Conservation (phyloP, 2,113 vertebrate genomes). For the Mola mola region DNA sequence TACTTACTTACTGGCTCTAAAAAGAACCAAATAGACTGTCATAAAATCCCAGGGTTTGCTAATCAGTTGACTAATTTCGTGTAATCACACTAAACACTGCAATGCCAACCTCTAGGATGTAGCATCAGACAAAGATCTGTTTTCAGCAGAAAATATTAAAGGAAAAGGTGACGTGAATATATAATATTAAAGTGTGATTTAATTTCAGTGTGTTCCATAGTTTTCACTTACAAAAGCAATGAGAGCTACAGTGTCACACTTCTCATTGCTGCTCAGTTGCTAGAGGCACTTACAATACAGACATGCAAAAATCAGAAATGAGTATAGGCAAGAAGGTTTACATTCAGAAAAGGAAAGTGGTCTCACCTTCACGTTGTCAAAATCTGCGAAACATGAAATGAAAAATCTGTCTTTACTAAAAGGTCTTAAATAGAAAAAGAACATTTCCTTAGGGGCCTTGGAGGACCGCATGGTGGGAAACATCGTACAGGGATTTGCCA, state of each 20-base stretch:
- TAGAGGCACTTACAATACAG: too few relatives aligned
- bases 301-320: too few relatives aligned
- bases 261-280: background rate
- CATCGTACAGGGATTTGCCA: conserved; percentile 72
- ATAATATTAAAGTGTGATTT: background rate
- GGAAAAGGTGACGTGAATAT: too few relatives aligned
- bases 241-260: background rate
- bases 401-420: conserved; percentile 37
- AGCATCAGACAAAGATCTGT: conserved; percentile 1
- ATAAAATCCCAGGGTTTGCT: conserved; percentile 9
- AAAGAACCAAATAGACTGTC: conserved; percentile 26
- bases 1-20: conserved; percentile 43
- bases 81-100: conserved; percentile 12
- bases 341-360: conserved; percentile 32
- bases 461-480: conserved; percentile 66
- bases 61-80: conserved; percentile 24
- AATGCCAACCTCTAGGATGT: conserved; percentile 9
- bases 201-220: conserved; percentile 1
- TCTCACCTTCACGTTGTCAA: conserved; percentile 53
- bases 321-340: conserved; percentile 25
- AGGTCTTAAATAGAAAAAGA: conserved; percentile 51
- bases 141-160: too few relatives aligned
- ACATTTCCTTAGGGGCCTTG: conserved; percentile 59
- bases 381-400: conserved; percentile 49
- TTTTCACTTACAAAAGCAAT: conserved; percentile 8